Percentiles rank a stretch among this genome's conserved stretches.
Evolutionary conservation across 2,797 vertebrate species (phyloP).

Genomic region (Leptatherina wallacei): DNA sequence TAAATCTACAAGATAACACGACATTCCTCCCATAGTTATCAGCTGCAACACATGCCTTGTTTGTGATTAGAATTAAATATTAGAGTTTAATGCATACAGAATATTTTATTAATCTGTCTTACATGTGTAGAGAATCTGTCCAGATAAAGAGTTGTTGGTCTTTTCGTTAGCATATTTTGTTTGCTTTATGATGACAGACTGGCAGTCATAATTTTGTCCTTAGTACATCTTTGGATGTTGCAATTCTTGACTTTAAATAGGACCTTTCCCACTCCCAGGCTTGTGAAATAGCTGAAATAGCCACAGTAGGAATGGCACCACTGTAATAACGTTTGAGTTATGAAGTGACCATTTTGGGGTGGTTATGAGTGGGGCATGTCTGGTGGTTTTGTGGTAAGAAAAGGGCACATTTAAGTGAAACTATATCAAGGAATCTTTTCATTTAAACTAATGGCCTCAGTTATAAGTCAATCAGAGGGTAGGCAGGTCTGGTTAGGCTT

Average conservation of each 20-base stretch:
- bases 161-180: constrained; percentile 3
- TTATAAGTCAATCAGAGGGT: neutral
- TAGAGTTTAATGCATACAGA: neutral
- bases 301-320: constrained; percentile 33
- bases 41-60: neutral
- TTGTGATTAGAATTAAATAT: neutral
- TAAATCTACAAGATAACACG: neutral
- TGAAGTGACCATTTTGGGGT: constrained; percentile 11
- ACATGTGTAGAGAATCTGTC: neutral
- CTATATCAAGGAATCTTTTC: neutral
- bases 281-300: constrained; percentile 65
- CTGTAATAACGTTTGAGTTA: constrained; percentile 28
- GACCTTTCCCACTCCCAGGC: constrained; percentile 31
- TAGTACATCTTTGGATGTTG: constrained; percentile 39
- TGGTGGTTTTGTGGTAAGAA: neutral
- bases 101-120: neutral
- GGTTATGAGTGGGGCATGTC: constrained; percentile 10
- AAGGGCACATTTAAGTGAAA: neutral
- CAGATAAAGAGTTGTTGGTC: neutral
- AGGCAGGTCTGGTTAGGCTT: neutral
- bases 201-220: constrained; percentile 11
- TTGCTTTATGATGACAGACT: constrained; percentile 15
- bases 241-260: constrained; percentile 44
- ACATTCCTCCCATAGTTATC: neutral
- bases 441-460: neutral